These are phyloP conservation scores for Excalfactoria chinensis DNA, from an alignment of 2,113 vertebrate genomes.

Conservation along the genomic window DNA sequence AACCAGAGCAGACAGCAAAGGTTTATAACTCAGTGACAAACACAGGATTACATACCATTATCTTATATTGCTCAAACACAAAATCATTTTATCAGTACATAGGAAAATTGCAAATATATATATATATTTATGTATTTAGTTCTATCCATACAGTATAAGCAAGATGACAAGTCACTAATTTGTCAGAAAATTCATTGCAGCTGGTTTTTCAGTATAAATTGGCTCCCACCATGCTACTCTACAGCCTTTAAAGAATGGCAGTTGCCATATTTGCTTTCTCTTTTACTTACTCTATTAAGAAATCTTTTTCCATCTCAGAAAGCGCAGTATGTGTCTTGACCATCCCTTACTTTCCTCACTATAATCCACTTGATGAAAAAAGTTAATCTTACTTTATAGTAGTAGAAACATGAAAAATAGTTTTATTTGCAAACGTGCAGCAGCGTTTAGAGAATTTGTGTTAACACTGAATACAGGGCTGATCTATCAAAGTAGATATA, in stretches of 20 bases:
- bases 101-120: background rate
- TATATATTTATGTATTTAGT: background rate
- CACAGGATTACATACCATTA: background rate
- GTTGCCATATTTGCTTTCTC: background rate
- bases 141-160: background rate
- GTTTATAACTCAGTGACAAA: background rate
- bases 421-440: background rate
- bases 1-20: slow-evolving; percentile 9
- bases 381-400: background rate
- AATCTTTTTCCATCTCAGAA: background rate
- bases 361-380: background rate
- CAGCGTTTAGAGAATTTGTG: background rate
- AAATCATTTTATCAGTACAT: background rate
- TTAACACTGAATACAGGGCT: background rate
- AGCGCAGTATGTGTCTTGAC: background rate
- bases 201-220: background rate
- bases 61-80: background rate
- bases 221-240: background rate
- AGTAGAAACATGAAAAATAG: background rate
- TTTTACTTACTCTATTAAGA: background rate
- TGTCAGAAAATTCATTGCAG: background rate
- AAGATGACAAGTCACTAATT: background rate
- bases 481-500: background rate
- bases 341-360: background rate
- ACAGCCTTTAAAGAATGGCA: background rate